phyloP scores from a whole-genome alignment of 2,888 invertebrate genomes.

The Troides helena region DNA sequence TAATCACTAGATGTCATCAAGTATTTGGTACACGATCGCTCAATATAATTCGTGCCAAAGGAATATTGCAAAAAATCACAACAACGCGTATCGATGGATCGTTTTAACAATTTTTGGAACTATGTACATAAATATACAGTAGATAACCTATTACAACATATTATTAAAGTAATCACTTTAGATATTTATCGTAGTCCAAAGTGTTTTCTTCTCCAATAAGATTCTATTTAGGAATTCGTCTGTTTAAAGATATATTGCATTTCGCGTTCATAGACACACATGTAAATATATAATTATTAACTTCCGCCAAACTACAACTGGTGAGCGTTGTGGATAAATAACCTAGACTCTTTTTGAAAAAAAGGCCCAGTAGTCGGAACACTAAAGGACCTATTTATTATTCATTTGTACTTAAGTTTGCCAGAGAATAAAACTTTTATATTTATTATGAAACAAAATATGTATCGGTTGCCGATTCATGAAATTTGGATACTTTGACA shows the following conservation, averaged over 20 bases:
- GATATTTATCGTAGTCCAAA: slow-evolving; percentile 69
- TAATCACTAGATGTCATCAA: slow-evolving; percentile 5
- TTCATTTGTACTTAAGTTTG: background rate
- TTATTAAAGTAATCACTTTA: slow-evolving; percentile 55
- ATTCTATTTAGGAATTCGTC: slow-evolving; percentile 55
- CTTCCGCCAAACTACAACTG: background rate
- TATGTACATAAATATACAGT: slow-evolving; percentile 73
- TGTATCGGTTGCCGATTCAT: background rate
- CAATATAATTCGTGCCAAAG: slow-evolving; percentile 33
- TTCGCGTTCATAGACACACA: slow-evolving; percentile 37
- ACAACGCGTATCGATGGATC: slow-evolving; percentile 34
- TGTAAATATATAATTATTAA: slow-evolving; percentile 11
- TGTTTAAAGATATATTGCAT: slow-evolving; percentile 48
- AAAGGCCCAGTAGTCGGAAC: no score
- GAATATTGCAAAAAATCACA: slow-evolving; percentile 37
- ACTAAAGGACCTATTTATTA: background rate
- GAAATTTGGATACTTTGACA: background rate
- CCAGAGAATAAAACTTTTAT: background rate
- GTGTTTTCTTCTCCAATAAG: slow-evolving; percentile 64
- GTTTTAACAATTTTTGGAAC: slow-evolving; percentile 62
- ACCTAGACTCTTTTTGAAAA: no score
- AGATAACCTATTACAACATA: slow-evolving; percentile 52
- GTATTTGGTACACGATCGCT: slow-evolving; percentile 27
- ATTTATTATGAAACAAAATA: background rate
- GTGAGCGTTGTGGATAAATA: no score